Conservation (phyloP, 2,888 invertebrate species). For the Villa cingulata region DNA sequence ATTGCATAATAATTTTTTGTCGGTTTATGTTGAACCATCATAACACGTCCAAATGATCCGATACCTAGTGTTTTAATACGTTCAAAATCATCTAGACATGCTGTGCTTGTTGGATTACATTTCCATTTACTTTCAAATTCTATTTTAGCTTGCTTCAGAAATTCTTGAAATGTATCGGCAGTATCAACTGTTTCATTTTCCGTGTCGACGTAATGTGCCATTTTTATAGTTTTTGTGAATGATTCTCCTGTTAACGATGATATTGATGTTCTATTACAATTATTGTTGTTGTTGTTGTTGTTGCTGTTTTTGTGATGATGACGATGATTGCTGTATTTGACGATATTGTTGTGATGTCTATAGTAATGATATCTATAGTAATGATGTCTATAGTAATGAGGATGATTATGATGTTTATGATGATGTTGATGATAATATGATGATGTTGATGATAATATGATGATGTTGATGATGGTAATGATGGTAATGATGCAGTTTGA, state of each 20-base stretch:
- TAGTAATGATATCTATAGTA: no score
- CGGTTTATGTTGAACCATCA: slow-evolving; percentile 98
- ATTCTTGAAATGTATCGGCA: slow-evolving; percentile 96
- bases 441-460: no score
- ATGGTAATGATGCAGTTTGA: slow-evolving; percentile 6
- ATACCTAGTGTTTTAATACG: slow-evolving; percentile 98
- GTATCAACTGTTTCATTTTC: slow-evolving; percentile 96
- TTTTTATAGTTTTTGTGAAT: no score
- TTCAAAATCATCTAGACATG: slow-evolving; percentile 94
- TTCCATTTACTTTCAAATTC: slow-evolving; percentile 99
- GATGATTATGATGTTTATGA: slow-evolving; percentile 14
- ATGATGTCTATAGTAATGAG: slow-evolving; percentile 15
- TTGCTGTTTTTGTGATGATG: slow-evolving; percentile 6
- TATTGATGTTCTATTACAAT: background rate
- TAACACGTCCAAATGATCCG: slow-evolving; percentile 97
- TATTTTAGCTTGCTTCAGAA: slow-evolving; percentile 94
- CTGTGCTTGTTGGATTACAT: slow-evolving; percentile 89
- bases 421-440: no score
- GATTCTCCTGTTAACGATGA: background rate
- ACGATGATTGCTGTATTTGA: slow-evolving; percentile 11
- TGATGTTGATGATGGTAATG: no score
- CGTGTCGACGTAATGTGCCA: slow-evolving; percentile 98
- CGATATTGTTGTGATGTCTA: slow-evolving; percentile 13
- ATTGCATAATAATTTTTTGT: slow-evolving; percentile 97
- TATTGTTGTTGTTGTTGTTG: slow-evolving; percentile 5